Evolutionary conservation across 2,113 vertebrate species (phyloP), one percentile per base, ranked within the genome.

Genomic region (Dasyprocta punctata): DNA sequence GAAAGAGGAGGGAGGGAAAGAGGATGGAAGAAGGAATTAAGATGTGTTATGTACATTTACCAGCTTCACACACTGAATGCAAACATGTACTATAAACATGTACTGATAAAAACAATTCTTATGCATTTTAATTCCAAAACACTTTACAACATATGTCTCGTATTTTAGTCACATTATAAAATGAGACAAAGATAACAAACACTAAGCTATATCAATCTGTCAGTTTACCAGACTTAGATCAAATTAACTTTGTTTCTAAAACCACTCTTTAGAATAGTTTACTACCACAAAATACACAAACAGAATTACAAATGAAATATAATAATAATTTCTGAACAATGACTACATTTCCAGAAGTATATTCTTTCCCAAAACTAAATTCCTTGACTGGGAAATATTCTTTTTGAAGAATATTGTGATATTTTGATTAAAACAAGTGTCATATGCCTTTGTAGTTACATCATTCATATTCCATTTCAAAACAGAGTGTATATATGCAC

Each of bases 211-310:
- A 91, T 93, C 36, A 77, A 26, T 69, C 38, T 54, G 49, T 4
- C 41, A 58, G 71, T 58, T 86, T 3, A 86, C 17, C 6, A 69
- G 30, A 86, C 33, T 89, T 26, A 97, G 92, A 84, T 96, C 2
- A 71, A 94, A 85, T 85, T 95, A 81, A 77, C 1, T 63, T 83
- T 54, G 13, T 81, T 92, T 96, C 7, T 73, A 94, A 97, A 91
- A 41, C 52, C 33, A 75, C 3, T 80, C 5, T 2, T 73, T n/a
- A 75, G 80, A 94, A 44, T 60, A 30, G 7, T 93, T 67, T 63
- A 58, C 11, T 28, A 73, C 5, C 41, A 16, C 6, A 60, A 88
- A 95, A 61, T 52, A 56, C 44, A 78, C 36, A 58, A 24, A 63
- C 44, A 63, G 0, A 92, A 89, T 44, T 92, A 22, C 61, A 7